A percentile compares a stretch with the other conserved stretches of the same genome.
phyloP scores from a whole-genome alignment of 2,888 invertebrate species.

The Belgica antarctica region DNA sequence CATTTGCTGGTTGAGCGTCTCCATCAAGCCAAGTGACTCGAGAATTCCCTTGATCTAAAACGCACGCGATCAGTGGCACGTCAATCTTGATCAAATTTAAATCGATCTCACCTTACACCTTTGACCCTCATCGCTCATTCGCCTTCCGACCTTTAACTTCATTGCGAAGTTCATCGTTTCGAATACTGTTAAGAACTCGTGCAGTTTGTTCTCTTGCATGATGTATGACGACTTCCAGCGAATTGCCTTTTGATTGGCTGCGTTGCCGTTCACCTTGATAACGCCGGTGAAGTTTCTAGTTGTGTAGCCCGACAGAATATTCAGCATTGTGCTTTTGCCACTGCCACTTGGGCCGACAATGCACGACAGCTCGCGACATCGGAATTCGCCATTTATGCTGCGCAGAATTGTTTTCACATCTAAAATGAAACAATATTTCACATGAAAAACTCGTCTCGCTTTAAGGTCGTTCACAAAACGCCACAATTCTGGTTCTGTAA shows the following conservation, averaged over 20 bases:
- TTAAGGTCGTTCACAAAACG: background rate
- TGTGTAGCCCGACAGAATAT: constrained; percentile 15
- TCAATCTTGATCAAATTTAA: too few species aligned
- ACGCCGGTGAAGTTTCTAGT: background rate
- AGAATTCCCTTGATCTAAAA: constrained; percentile 75
- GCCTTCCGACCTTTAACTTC: constrained; percentile 75
- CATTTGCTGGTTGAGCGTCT: constrained; percentile 66
- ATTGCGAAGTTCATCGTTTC: constrained; percentile 86
- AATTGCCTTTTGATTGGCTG: background rate
- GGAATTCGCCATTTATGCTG: constrained; percentile 61
- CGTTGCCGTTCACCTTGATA: constrained; percentile 3
- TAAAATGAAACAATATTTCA: too few species aligned
- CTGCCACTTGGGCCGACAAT: constrained; percentile 65
- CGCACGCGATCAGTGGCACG: too few species aligned
- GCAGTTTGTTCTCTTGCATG: constrained; percentile 80
- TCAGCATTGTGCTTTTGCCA: constrained; percentile 62
- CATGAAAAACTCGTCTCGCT: background rate
- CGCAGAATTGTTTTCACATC: constrained; percentile 22
- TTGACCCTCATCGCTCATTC: constrained; percentile 63
- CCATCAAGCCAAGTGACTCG: constrained; percentile 69
- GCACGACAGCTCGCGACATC: constrained; percentile 73
- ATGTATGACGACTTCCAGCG: constrained; percentile 59
- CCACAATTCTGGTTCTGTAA: background rate
- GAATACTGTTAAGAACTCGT: constrained; percentile 76
- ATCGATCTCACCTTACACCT: constrained; percentile 62